phyloP scores from a whole-genome alignment of 2,797 vertebrate species.

The Chaunax sp. region DNA sequence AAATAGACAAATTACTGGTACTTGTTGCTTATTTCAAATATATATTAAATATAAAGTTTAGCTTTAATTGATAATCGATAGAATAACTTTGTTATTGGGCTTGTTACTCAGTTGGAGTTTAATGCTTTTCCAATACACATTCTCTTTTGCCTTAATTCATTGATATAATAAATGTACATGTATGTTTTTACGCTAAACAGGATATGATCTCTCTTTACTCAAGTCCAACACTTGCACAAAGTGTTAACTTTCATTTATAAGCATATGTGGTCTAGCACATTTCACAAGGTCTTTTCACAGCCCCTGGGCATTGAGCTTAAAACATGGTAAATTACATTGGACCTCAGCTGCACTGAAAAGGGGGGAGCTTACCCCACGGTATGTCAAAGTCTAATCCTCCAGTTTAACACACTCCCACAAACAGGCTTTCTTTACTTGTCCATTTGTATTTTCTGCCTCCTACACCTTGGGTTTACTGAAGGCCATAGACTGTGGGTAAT shows the following conservation, averaged over 20 bases:
- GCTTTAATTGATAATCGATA: not conserved
- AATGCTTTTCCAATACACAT: not conserved
- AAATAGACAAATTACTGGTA: not conserved
- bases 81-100: not conserved
- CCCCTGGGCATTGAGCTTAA: conserved; percentile 60
- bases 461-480: conserved; percentile 31
- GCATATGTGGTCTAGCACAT: conserved; percentile 50
- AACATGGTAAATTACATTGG: conserved; percentile 64
- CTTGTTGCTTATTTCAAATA: conserved; percentile 16
- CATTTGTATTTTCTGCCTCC: conserved; percentile 24
- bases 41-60: not conserved
- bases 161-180: not conserved
- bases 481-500: conserved; percentile 15
- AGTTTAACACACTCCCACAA: conserved; percentile 59
- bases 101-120: not conserved
- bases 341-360: conserved; percentile 54
- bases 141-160: conserved; percentile 6
- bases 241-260: conserved; percentile 30
- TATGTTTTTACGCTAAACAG: not conserved
- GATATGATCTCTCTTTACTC: conserved; percentile 12
- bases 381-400: conserved; percentile 66
- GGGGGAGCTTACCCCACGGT: conserved; percentile 40
- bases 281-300: conserved; percentile 58
- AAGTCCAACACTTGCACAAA: not conserved
- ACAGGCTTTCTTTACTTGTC: conserved; percentile 44